phyloP scores from a whole-genome alignment of 2,797 vertebrate genomes.

The Florisuga fusca region DNA sequence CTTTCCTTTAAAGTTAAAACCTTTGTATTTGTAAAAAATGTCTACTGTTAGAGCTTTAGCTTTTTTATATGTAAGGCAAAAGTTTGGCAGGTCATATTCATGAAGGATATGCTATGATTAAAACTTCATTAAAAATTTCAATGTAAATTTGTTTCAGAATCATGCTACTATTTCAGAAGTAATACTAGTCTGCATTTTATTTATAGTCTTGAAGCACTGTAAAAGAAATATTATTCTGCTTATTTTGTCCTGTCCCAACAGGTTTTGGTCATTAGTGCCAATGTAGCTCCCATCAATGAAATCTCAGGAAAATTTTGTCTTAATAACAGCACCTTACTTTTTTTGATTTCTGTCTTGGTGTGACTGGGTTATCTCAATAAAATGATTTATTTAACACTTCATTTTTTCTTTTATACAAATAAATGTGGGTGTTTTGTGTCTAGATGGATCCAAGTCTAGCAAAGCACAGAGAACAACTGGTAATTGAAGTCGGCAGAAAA shows the following conservation, averaged over 20 bases:
- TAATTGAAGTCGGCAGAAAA: constrained; percentile 91
- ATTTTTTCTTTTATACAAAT: not conserved
- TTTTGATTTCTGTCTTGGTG: not conserved
- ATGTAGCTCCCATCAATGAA: not conserved
- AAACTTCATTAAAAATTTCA: not conserved
- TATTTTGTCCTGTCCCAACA: not conserved
- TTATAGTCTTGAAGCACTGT: not conserved
- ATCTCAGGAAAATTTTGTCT: not conserved
- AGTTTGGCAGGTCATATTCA: not conserved
- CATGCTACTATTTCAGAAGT: not conserved
- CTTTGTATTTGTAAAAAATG: not conserved
- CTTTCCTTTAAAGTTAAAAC: constrained; percentile 7
- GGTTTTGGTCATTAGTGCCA: not conserved
- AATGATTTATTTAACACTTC: not conserved
- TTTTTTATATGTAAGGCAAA: not conserved
- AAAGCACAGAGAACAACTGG: constrained; percentile 91
- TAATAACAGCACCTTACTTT: not conserved
- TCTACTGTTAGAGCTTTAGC: not conserved
- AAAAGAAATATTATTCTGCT: not conserved
- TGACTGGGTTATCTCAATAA: not conserved
- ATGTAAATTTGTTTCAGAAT: not conserved
- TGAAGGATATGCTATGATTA: not conserved
- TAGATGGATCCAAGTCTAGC: constrained; percentile 93
- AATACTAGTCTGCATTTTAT: not conserved
- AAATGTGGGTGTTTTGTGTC: not conserved